A percentile compares a stretch with the other conserved stretches of the same genome.
phyloP scores from a whole-genome alignment of 2,113 vertebrate species.

The Saimiri boliviensis region DNA sequence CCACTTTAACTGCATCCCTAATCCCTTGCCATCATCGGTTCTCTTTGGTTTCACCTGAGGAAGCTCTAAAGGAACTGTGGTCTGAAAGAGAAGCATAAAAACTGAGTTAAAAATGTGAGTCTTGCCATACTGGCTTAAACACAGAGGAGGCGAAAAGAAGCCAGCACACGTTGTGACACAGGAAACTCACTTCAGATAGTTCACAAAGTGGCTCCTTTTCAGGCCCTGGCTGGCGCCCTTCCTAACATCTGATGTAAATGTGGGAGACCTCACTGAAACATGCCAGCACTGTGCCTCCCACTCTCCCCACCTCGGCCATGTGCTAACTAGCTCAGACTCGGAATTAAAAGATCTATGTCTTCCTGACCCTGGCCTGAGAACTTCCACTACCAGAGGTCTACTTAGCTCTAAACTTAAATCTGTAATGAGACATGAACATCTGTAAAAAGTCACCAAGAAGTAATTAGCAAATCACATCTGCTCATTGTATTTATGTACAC shows the following conservation, averaged over 20 bases:
- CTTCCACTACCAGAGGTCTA: neutral
- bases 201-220: neutral
- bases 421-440: neutral
- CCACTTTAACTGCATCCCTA: slow-evolving; percentile 71
- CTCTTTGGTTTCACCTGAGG: slow-evolving; percentile 84
- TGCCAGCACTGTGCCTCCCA: accelerated
- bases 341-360: neutral
- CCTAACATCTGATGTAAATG: neutral
- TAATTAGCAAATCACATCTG: neutral
- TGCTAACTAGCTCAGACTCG: neutral
- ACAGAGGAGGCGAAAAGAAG: neutral
- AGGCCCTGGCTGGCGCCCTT: neutral
- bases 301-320: neutral
- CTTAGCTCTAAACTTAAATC: neutral
- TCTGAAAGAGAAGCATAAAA: slow-evolving; percentile 79
- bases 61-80: slow-evolving; percentile 87
- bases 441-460: neutral
- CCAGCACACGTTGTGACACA: neutral
- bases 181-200: neutral
- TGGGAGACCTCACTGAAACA: neutral
- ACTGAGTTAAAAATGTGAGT: neutral
- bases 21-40: slow-evolving; percentile 74
- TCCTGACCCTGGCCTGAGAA: neutral
- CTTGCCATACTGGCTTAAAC: neutral
- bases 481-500: neutral